phyloP scores from a whole-genome alignment of 2,888 invertebrate species.

The Antitype chi region DNA sequence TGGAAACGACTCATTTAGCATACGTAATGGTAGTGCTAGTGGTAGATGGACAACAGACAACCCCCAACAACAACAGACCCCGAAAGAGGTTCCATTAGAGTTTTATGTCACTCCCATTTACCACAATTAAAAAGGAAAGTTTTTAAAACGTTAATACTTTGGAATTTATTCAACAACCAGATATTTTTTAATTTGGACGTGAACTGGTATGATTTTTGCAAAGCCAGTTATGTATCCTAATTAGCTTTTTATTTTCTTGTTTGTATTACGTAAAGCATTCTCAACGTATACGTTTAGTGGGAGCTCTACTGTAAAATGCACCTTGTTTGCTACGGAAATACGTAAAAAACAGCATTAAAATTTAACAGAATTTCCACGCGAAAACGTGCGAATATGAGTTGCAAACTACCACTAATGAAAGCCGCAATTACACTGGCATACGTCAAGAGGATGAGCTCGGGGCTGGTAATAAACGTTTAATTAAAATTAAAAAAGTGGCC shows the following conservation, averaged over 20 bases:
- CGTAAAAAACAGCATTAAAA: conserved; percentile 60
- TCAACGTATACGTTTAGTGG: conserved; percentile 45
- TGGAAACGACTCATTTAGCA: conserved; percentile 1
- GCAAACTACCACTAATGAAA: conserved; percentile 77
- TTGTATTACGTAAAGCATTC: conserved; percentile 24
- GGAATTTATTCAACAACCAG: neutral
- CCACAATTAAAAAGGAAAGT: neutral
- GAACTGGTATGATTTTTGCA: conserved; percentile 7
- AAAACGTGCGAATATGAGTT: conserved; percentile 76
- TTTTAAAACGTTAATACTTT: neutral
- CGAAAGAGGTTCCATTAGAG: neutral
- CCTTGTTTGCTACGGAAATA: conserved; percentile 44
- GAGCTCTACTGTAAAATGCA: conserved; percentile 45
- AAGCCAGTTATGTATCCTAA: conserved; percentile 21
- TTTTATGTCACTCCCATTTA: no score
- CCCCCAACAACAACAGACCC: no score
- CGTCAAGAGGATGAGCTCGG: conserved; percentile 65
- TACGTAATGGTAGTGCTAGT: neutral
- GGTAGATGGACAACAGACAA: neutral
- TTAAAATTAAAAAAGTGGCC: conserved; percentile 74
- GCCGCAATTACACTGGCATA: conserved; percentile 75
- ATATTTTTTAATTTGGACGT: conserved; percentile 15
- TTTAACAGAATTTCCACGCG: conserved; percentile 64
- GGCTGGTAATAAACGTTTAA: conserved; percentile 74
- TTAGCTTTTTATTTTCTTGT: conserved; percentile 41